Evolutionary conservation across 1,140 invertebrate genomes (phyloP), one percentile per base, ranked within the genome.

Genomic region (Drosophila azteca): DNA sequence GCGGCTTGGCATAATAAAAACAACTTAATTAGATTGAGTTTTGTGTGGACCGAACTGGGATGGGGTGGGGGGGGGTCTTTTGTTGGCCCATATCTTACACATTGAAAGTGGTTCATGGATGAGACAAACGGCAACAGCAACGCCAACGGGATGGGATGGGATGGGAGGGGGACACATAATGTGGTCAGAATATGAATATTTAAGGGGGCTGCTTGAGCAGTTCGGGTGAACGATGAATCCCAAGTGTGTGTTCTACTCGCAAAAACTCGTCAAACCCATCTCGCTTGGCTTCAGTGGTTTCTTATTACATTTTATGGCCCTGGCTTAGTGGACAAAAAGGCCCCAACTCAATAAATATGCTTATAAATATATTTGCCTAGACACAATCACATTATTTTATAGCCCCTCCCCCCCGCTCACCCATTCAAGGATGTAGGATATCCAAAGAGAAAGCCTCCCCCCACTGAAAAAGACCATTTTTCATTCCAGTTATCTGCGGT

Each of bases 401-500:
- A 48, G 55, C 61, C 24, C 24, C 24, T 1, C 17, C 17, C 1
- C 17, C 17, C 17, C 17, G 17, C 17, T 1, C 17, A 0, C 17
- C 24, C 24, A 5, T 26, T 26, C 24, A 26, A 26, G 24, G 24
- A 53, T 57, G 44, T 71, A 60, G 65, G 78, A 62, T 69, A 58
- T 57, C 45, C 58, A 52, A 51, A 20, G 43, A 41, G 11, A 51
- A 70, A 17, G 2, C 7, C n/a, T 17, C 8, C 43, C 13, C 7
- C 62, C 15, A 3, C 62, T 11, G 4, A 31, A 35, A 11, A 35
- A 35, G 13, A n/a, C 54, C 79, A 75, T 83, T 77, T 73, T 70
- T 79, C 76, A 77, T 87, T 83, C 62, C 83, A 91, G 90, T 91
- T 68, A 79, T 87, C 68, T 90, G 87, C 63, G 90, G 90, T 58